Conservation (phyloP, 1,140 invertebrate species). For the Ephestia elutella region DNA sequence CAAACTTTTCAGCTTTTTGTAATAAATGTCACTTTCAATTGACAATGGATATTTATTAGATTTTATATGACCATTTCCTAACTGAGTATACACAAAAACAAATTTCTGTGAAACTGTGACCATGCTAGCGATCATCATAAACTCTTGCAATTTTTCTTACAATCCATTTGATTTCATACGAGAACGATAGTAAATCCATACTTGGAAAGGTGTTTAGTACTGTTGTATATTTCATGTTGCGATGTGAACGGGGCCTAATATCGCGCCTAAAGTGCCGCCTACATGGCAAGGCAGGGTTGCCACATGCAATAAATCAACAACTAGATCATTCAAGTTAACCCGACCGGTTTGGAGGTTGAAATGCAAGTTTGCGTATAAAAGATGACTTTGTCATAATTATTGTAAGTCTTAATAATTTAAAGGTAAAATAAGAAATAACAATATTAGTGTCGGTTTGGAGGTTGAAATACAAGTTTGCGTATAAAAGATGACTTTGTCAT, state of each 20-base stretch:
- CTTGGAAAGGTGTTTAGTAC: conserved; percentile 13
- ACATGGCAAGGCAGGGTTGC: neutral
- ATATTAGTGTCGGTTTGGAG: neutral
- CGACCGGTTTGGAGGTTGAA: neutral
- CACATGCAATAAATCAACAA: conserved; percentile 7
- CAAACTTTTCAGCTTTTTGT: no score
- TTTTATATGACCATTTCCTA: no score
- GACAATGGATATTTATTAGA: no score
- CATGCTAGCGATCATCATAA: no score
- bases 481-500: neutral
- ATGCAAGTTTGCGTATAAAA: conserved; percentile 1
- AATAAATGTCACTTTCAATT: no score
- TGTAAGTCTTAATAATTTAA: no score
- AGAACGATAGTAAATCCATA: neutral
- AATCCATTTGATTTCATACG: no score
- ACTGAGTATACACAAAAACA: no score
- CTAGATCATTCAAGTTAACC: conserved; percentile 1
- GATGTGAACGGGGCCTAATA: neutral
- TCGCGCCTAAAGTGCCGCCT: conserved; percentile 1
- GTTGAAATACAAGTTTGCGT: neutral
- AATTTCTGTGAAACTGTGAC: no score
- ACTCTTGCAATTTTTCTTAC: no score
- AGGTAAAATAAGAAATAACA: no score
- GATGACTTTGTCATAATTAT: neutral
- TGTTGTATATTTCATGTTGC: conserved; percentile 1